These are phyloP conservation scores for Augochlora pura DNA, from an alignment of 1,140 invertebrate species.

Conservation along the genomic window DNA sequence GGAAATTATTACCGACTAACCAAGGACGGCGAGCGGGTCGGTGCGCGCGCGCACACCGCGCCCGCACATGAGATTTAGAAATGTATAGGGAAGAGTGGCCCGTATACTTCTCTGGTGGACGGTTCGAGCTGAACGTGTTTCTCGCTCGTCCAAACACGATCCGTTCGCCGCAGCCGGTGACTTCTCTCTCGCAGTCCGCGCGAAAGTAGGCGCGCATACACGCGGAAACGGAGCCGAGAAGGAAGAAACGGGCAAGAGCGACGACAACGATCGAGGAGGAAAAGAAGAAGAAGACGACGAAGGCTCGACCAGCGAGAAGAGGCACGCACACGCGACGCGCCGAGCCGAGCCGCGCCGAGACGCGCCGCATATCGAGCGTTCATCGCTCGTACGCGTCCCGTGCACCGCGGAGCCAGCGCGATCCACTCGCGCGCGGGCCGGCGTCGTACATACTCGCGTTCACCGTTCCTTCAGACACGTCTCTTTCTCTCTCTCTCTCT, in stretches of 20 bases:
- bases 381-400: background rate
- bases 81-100: background rate
- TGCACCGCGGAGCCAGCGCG: background rate
- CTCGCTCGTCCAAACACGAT: slow-evolving; percentile 10
- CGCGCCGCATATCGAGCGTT: slow-evolving; percentile 15
- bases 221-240: slow-evolving; percentile 3
- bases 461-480: background rate
- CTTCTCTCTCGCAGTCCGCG: slow-evolving; percentile 28
- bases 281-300: slow-evolving; percentile 2
- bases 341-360: background rate
- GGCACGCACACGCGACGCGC: slow-evolving; percentile 25
- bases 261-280: background rate
- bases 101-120: background rate
- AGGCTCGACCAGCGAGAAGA: slow-evolving; percentile 16
- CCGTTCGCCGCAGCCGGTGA: slow-evolving; percentile 1
- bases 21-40: slow-evolving; percentile 67
- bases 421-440: slow-evolving; percentile 50
- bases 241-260: background rate
- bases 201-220: slow-evolving; percentile 19
- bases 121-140: background rate
- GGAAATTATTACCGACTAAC: slow-evolving; percentile 71
- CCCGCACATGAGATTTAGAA: background rate
- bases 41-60: background rate
- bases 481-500: too few relatives aligned
- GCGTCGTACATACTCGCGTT: slow-evolving; percentile 9